These are phyloP conservation scores for Pandemis corylana DNA, from an alignment of 2,888 invertebrate species.

Conservation along the genomic window DNA sequence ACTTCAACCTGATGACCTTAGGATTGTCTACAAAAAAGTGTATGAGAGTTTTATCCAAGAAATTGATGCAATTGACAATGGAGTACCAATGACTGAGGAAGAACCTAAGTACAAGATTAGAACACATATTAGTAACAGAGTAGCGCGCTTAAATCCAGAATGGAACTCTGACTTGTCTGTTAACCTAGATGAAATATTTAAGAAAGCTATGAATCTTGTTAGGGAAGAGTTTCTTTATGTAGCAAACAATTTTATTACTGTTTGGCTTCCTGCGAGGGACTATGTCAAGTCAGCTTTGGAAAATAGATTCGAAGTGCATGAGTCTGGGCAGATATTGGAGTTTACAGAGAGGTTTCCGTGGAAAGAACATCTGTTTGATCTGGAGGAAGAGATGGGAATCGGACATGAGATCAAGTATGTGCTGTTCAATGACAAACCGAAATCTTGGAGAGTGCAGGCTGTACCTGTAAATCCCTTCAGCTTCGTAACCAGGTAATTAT, in stretches of 20 bases:
- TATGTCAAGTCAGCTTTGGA: conserved; percentile 90
- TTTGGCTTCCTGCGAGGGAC: conserved; percentile 95
- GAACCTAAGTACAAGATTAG: conserved; percentile 91
- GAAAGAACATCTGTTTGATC: conserved; percentile 93
- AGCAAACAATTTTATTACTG: conserved; percentile 86
- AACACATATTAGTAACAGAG: conserved; percentile 91
- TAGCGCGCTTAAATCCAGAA: conserved; percentile 91
- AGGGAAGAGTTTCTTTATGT: conserved; percentile 91
- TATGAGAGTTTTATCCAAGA: conserved; percentile 96
- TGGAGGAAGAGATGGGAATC: conserved; percentile 91
- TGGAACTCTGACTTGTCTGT: conserved; percentile 89
- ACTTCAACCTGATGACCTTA: conserved; percentile 79
- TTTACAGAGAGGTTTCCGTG: conserved; percentile 92
- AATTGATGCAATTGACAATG: conserved; percentile 99
- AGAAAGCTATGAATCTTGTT: conserved; percentile 90
- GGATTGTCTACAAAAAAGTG: conserved; percentile 87
- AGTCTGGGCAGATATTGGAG: conserved; percentile 92
- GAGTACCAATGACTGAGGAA: conserved; percentile 92
- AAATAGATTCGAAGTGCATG: conserved; percentile 87
- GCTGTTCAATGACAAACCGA: conserved; percentile 87
- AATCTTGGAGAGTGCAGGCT: conserved; percentile 93
- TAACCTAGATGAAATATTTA: conserved; percentile 86
- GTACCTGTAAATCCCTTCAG: conserved; percentile 90
- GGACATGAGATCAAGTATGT: conserved; percentile 88
- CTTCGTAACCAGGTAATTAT: conserved; percentile 87